Conservation (phyloP, 2,888 invertebrate genomes). For the Pollenia labialis region DNA sequence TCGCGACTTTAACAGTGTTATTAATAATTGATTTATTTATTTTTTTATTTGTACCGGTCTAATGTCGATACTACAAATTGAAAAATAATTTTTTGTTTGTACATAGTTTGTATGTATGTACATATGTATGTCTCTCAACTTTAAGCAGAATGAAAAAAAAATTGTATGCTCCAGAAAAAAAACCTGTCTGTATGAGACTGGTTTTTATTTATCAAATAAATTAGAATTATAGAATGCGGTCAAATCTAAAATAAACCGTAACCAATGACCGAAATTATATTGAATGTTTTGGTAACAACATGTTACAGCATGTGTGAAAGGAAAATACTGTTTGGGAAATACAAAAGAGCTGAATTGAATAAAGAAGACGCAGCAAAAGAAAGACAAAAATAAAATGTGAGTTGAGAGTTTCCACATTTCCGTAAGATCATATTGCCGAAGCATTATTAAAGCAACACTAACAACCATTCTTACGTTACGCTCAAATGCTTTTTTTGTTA, state of each 20-base stretch:
- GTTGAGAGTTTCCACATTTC: slow-evolving; percentile 55
- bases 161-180: slow-evolving; percentile 20
- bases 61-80: no score
- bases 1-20: no score
- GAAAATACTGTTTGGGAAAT: background rate
- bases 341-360: background rate
- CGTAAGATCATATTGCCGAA: slow-evolving; percentile 21
- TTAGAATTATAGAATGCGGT: slow-evolving; percentile 74
- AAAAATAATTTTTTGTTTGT: no score
- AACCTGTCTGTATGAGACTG: slow-evolving; percentile 48
- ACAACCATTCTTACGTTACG: slow-evolving; percentile 46
- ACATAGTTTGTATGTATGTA: background rate
- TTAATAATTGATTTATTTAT: no score
- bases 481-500: slow-evolving; percentile 60
- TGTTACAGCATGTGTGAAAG: background rate
- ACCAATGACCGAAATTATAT: slow-evolving; percentile 74
- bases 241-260: slow-evolving; percentile 74
- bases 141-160: background rate
- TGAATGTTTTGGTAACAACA: slow-evolving; percentile 41
- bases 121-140: background rate
- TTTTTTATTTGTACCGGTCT: no score
- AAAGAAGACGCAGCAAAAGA: slow-evolving; percentile 22
- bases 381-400: slow-evolving; percentile 39
- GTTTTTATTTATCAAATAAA: slow-evolving; percentile 57
- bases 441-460: background rate